phyloP scores from a whole-genome alignment of 1,140 invertebrate species.

The Drosophila watanabei region DNA sequence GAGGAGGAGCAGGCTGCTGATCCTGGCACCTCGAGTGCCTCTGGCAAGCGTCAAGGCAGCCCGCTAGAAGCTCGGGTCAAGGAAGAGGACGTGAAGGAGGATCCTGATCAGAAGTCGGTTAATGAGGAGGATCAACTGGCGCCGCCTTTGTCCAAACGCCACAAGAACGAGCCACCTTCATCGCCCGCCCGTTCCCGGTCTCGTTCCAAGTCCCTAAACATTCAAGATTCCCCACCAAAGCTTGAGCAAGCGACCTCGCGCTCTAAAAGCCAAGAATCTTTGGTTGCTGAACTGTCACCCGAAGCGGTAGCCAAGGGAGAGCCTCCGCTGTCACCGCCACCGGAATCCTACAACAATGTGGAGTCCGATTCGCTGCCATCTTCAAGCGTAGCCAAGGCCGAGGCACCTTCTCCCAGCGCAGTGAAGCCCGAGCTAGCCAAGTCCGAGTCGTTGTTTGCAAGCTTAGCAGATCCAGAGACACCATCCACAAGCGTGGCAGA shows the following conservation, averaged over 20 bases:
- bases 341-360: background rate
- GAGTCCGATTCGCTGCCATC: background rate
- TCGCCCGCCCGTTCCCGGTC: background rate
- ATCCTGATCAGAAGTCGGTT: too few species aligned
- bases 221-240: background rate
- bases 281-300: background rate
- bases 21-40: background rate
- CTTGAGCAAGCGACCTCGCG: background rate
- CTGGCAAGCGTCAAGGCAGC: constrained; percentile 3
- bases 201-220: background rate
- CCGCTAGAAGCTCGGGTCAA: background rate
- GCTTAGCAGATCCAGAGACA: background rate
- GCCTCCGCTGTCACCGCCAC: background rate
- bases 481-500: background rate
- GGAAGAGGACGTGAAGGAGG: background rate
- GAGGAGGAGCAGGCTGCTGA: background rate
- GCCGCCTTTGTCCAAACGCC: background rate
- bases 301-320: background rate
- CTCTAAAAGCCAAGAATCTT: background rate
- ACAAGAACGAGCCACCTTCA: background rate
- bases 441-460: background rate
- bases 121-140: background rate
- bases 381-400: background rate
- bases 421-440: background rate
- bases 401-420: too few species aligned